Base-by-base conservation (phyloP, 2,888 invertebrate species). In the Andrena fulva region DNA sequence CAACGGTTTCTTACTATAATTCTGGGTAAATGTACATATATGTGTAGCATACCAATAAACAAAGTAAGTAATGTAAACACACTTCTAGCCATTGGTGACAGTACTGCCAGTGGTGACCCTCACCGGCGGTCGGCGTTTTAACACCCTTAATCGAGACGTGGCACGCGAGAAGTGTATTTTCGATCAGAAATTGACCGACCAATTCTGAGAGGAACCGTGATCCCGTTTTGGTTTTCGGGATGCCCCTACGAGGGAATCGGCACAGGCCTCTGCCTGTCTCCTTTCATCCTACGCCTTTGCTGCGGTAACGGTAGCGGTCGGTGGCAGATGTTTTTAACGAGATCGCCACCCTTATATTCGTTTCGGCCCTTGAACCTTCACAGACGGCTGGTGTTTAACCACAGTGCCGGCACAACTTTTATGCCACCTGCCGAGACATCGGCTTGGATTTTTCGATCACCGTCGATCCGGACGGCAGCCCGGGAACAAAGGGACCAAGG, bases 271-370 rank as follows among this genome's bases (percentile, higher is more conserved):
- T 29, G 42, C 0, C 27, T 24, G 20, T 67, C 48, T 50, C 52
- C 31, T 60, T 81, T 56, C 70, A 63, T 84, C 48, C 64, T 68
- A 56, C 62, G 60, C 69, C 48, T 50, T 63, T 29, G 56, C 60
- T 72, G 77, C 70, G 69, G 74, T 77, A 77, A 70, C 74, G 69
- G 83, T 84, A 84, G 84, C 84, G 75, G 71, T 84, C 84, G 66
- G 85, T 42, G 84, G 87, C 87, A 87, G 87, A 87, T 87, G 87
- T 87, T 87, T 84, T 85, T 82, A 85, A 87, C 84, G 85, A 85
- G 87, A 80, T 69, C 71, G 54, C 70, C 54, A 70, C 62, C 77
- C 76, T 77, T 68, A 48, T 64, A 72, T 48, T 66, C 64, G 76
- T 50, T 42, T 52, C 62, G 59, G 74, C 56, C 80, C 81, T 67